A percentile compares a stretch with the other conserved stretches of the same genome.
Evolutionary conservation across 2,888 invertebrate species (phyloP).

Genomic region (Pyralis farinalis): DNA sequence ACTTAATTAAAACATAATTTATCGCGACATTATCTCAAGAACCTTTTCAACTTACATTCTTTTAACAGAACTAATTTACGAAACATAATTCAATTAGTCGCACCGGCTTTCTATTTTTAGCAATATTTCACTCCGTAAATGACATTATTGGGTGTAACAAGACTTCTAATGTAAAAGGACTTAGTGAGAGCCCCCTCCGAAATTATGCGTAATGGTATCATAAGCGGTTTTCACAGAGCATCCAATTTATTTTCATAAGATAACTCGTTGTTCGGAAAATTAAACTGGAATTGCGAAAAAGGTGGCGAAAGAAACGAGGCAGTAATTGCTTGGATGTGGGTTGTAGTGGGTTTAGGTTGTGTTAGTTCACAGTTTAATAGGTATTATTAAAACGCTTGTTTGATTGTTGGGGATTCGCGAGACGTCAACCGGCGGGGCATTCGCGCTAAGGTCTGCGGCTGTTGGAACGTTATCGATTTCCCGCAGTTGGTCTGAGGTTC

Average conservation of each 20-base stretch:
- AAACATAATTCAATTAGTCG: conserved; percentile 12
- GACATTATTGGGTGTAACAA: conserved; percentile 40
- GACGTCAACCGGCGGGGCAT: conserved; percentile 40
- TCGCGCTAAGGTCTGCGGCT: conserved; percentile 51
- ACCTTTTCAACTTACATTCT: background rate
- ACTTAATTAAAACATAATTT: no score
- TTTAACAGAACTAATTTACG: conserved; percentile 3
- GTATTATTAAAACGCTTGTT: conserved; percentile 4
- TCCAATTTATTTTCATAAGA: conserved; percentile 51
- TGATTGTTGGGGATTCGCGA: conserved; percentile 36
- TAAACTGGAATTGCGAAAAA: conserved; percentile 31
- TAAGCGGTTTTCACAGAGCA: conserved; percentile 46
- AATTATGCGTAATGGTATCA: conserved; percentile 46
- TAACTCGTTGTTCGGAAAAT: conserved; percentile 43
- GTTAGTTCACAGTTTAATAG: conserved; percentile 2
- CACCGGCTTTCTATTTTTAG: conserved; percentile 14
- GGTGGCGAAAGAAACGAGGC: background rate
- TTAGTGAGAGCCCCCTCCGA: conserved; percentile 33
- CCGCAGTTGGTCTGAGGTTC: conserved; percentile 45
- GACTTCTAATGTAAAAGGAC: conserved; percentile 32
- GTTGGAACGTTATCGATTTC: conserved; percentile 71
- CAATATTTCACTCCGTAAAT: conserved; percentile 32
- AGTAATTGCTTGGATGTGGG: background rate
- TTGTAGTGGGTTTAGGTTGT: background rate
- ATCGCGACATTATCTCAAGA: no score